Base-by-base conservation (phyloP, 2,113 vertebrate species). In the Anguilla rostrata region DNA sequence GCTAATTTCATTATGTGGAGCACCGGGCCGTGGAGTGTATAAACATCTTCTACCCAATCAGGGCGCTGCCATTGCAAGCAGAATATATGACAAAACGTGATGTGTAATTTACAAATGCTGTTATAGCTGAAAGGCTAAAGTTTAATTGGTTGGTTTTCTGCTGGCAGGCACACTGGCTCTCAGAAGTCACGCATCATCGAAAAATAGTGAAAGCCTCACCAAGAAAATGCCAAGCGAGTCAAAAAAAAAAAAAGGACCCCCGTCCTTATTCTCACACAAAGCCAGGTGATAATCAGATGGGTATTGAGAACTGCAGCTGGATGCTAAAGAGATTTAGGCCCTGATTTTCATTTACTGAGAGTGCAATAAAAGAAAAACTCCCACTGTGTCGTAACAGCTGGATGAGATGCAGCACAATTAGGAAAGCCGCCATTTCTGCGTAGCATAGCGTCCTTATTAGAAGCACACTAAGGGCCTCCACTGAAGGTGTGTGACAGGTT, bases 31-130 rank as follows among this genome's bases (percentile, higher is more conserved):
- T 11, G 22, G 16, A 7, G 12, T 40, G 7, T 81, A 43, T 43
- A 81, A 81, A 81, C 22, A 63, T 63, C 2, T 63, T 63, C 60
- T 81, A 34, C 18, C 79, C 79, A 81, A 43, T 81, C 79, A 43
- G 79, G 39, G 40, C 34, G 3, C 79, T 40, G 39, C 40, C 39
- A 81, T 18, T 40, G 5, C 79, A 81, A 43, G 16, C 39, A 14
- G 5, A 43, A 63, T 63, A 63, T 63, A 63, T 63, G 60, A 63
- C 60, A 63, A 63, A 63, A 5, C 22, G 60, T 63, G 16, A 26
- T 63, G 60, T 63, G 22, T 63, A 63, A 63, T 63, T 63, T 63
- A 63, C 60, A 63, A 63, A 63, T 22, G 60, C 60, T 7, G 16
- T 63, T 63, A 26, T 26, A 63, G 60, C 60, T 63, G 22, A 63